Evolutionary conservation across 2,888 invertebrate species (phyloP), one percentile per base, ranked within the genome.

Genomic region (Odontocolon sp.): DNA sequence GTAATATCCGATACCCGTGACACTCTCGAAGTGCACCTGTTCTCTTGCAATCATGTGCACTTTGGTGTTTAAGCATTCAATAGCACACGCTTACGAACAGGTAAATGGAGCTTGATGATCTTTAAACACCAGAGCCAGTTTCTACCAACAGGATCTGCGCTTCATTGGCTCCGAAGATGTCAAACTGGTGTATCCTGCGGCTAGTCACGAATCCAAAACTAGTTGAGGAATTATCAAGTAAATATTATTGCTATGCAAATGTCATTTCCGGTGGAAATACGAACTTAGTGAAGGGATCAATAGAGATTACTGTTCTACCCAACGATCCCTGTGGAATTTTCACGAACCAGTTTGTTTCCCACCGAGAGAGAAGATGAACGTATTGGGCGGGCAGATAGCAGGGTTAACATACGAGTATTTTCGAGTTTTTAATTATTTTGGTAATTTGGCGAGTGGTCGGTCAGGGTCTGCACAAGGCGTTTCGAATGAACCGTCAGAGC

Each of bases 391-490:
- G 21, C 33, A 36, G 45, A n/a, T 26, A 8, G 31, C 31, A 14
- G 47, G 18, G 38, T 16, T 21, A 64, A 77, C 72, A 11, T 69
- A 72, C 72, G 72, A 69, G 68, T 54, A 33, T 68, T 77, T 77
- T 69, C 57, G 80, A 82, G 82, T 87, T 87, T 87, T 88, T 88
- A 88, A 88, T 88, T 89, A 88, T 88, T 88, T 87, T 80, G 81
- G 86, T 89, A 88, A 88, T 88, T 88, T 88, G 88, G 63, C 71
- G 71, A 69, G 63, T 47, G 84, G 84, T 26, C 56, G 84, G 84
- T 73, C 83, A 84, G 83, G 78, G 33, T 63, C 42, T 14, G 56
- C 31, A 33, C 40, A 33, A 52, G 66, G 50, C n/a, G 23, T 67
- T 63, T 69, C 31, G 68, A 68, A 64, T 63, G 57, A 68, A 42